These are phyloP conservation scores for Eidolon helvum DNA, from an alignment of 2,113 vertebrate species.

Conservation along the genomic window DNA sequence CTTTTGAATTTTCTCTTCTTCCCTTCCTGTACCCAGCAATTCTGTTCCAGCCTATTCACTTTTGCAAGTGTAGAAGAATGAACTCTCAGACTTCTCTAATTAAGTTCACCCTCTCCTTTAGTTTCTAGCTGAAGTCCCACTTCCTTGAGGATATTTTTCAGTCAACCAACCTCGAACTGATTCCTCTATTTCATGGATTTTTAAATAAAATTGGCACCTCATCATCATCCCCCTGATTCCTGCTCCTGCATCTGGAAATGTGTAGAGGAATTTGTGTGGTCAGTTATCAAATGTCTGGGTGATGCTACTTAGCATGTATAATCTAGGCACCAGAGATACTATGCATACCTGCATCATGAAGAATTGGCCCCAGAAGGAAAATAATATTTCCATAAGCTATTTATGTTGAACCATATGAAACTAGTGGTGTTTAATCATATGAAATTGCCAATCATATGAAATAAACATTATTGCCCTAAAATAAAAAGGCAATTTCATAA, in stretches of 20 bases:
- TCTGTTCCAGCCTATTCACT: background rate
- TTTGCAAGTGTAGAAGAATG: background rate
- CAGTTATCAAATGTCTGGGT: background rate
- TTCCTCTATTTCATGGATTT: background rate
- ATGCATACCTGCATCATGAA: background rate
- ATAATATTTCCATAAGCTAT: background rate
- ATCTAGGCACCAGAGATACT: background rate
- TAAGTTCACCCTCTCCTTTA: background rate
- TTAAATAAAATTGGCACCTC: background rate
- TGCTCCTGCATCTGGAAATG: background rate
- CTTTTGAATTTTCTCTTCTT: background rate
- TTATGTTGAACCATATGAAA: background rate
- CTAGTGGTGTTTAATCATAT: background rate
- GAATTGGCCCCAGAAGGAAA: background rate
- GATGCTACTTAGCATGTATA: background rate
- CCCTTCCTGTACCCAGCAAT: background rate
- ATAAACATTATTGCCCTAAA: background rate
- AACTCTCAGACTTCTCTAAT: background rate
- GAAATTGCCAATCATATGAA: background rate
- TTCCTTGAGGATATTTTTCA: background rate
- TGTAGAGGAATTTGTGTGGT: background rate
- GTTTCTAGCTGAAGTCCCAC: background rate
- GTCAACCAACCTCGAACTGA: background rate
- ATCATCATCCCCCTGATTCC: no score
- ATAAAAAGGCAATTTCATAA: constrained; percentile 12